These are phyloP conservation scores for Lepidurus arcticus DNA, from an alignment of 1,140 invertebrate genomes.

Conservation along the genomic window DNA sequence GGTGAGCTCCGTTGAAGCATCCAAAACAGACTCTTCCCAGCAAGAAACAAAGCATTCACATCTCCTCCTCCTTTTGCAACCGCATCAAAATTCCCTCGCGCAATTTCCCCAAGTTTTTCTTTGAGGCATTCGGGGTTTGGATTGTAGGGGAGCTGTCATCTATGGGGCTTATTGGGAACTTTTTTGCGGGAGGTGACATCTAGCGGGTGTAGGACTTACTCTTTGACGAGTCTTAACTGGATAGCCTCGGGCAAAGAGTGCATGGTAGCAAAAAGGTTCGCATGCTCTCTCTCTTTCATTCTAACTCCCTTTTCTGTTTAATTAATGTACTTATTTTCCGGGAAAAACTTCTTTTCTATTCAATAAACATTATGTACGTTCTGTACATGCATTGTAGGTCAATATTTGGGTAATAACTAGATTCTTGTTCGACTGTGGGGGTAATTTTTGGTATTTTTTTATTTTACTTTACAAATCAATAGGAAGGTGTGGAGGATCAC, in stretches of 20 bases:
- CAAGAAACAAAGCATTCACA: not conserved
- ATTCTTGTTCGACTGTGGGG: not conserved
- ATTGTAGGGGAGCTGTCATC: too few relatives aligned
- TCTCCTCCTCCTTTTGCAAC: too few relatives aligned
- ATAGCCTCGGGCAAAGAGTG: not conserved
- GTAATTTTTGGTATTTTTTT: not conserved
- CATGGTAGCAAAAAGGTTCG: not conserved
- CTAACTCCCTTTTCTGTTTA: not conserved
- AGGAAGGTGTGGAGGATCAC: constrained; percentile 13
- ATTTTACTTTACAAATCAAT: not conserved
- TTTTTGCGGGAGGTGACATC: not conserved
- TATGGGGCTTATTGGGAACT: too few relatives aligned
- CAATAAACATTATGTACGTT: too few relatives aligned
- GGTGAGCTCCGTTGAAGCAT: not conserved
- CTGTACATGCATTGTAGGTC: too few relatives aligned
- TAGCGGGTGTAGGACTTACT: not conserved
- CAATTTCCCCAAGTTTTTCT: too few relatives aligned
- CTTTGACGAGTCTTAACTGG: not conserved
- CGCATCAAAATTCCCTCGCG: too few relatives aligned
- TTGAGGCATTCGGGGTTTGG: too few relatives aligned
- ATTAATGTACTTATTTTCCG: too few relatives aligned
- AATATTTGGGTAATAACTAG: not conserved
- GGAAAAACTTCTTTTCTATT: too few relatives aligned
- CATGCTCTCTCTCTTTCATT: not conserved
- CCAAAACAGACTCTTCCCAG: not conserved